Base-by-base conservation (phyloP, 2,797 vertebrate species). In the Mycteria americana region DNA sequence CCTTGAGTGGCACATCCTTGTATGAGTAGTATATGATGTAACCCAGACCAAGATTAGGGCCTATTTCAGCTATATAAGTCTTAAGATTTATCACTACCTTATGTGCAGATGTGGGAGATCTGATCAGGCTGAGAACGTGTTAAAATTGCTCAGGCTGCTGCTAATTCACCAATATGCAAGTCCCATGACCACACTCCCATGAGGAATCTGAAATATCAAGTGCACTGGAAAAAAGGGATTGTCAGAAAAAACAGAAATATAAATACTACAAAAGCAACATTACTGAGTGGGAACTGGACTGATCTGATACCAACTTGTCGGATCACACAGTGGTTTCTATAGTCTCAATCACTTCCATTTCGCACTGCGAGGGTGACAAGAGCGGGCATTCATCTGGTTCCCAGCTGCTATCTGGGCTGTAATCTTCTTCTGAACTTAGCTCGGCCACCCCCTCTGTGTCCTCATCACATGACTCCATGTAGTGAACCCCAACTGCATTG, bases 301-400 rank as follows among this genome's bases (percentile, higher is more conserved):
- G 63, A 24, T 89, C 56, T 13, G 30, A 6, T 23, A 45, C 63
- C 88, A 6, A 28, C 84, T 50, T 4, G 30, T 23, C 3, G 27
- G 35, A 80, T 99, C 98, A 99, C 97, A 99, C 99, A 68, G 99
- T 99, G 96, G 99, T 99, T 98, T 99, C 99, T 77, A 99, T 99
- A 89, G 99, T 99, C 97, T 99, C 99, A 7, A 99, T 99, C 98
- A 99, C 99, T 97, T 99, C 99, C 97, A 99, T 98, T 89, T 99
- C 98, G 0, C 99, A 99, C 97, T 99, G 99, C 7, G 99, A 99
- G 2, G 99, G 99, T 4, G 99, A 99, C n/a, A 99, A 98, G 51
- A 99, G 98, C 11, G 98, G 98, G 96, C 99, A 99, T 57, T 99
- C 99, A 1, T 99, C 99, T 13, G 99, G 99, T 54, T 99, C 99